A percentile compares a stretch with the other conserved stretches of the same genome.
phyloP scores from a whole-genome alignment of 2,797 vertebrate species.

The Lindbergichthys nudifrons region DNA sequence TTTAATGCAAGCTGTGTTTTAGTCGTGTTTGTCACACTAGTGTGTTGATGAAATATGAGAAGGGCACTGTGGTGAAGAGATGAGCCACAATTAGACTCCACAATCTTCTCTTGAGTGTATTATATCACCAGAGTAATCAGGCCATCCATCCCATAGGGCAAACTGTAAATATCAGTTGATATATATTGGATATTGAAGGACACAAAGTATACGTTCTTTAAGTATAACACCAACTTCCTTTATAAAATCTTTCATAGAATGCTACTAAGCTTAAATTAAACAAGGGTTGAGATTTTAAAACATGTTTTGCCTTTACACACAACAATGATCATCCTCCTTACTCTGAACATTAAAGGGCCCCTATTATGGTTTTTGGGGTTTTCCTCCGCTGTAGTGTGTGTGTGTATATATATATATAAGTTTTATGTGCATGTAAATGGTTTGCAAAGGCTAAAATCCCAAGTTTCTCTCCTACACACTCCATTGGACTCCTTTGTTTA shows the following conservation, averaged over 20 bases:
- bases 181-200: conserved; percentile 11
- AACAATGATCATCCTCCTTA: neutral
- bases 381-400: too few relatives aligned
- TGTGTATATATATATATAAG: too few relatives aligned
- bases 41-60: conserved; percentile 47
- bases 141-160: conserved; percentile 32
- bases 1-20: conserved; percentile 68
- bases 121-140: conserved; percentile 51
- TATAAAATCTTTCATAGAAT: neutral
- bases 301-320: neutral
- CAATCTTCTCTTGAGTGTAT: conserved; percentile 25
- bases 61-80: conserved; percentile 31
- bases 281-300: neutral
- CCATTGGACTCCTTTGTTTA: too few relatives aligned
- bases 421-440: too few relatives aligned
- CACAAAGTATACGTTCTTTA: neutral
- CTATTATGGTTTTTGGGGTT: too few relatives aligned
- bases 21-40: conserved; percentile 65
- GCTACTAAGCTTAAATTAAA: neutral
- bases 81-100: conserved; percentile 44
- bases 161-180: conserved; percentile 18
- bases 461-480: too few relatives aligned
- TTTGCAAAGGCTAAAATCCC: too few relatives aligned
- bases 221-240: neutral
- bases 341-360: too few relatives aligned